Evolutionary conservation across 1,140 invertebrate genomes (phyloP), one percentile per base, ranked within the genome.

Genomic region (Coptotermes formosanus): DNA sequence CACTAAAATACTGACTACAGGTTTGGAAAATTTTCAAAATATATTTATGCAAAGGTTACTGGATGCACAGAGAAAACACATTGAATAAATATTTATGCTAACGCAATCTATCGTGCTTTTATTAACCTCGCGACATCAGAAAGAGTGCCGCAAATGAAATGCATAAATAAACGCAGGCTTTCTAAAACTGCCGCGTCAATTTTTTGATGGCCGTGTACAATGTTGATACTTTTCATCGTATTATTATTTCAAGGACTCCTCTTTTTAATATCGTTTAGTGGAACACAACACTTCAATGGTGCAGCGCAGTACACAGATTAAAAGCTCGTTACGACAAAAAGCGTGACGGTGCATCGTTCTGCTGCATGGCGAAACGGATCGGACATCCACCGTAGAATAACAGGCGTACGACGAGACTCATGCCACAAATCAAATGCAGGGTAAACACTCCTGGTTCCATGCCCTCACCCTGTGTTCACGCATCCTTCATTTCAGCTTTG

Each of bases 191-290:
- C 38, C 38, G 38, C 38, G 38, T 38, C 38, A 55, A 59, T 23
- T 4, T 23, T 59, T 14, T 14, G 55, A 59, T 59, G 55, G 55
- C 14, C 3, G 14, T 59, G 55, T 23, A 59, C 55, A 4, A 64
- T n/a, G 59, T n/a, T n/a, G 59, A 64, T 12, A 64, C 64, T 75
- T 30, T 75, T 75, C 64, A 75, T 2, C 64, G 64, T 30, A 9
- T 30, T 75, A 16, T 75, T 75, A 75, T 30, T 75, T 75, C 64
- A 75, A 75, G 64, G 0, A n/a, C 64, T 75, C 64, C 19, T 55
- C 64, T 75, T 75, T 75, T 75, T 75, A 75, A 75, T 75, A 75
- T 75, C 64, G 64, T 75, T 75, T 75, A 75, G 64, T 75, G 64
- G 64, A 75, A 75, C 64, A 75, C 64, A 16, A 64, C 6, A 25